Percentiles rank a stretch among this genome's conserved stretches.
These are phyloP conservation scores for Myzus persicae DNA, from an alignment of 1,140 invertebrate genomes.

Conservation along the genomic window DNA sequence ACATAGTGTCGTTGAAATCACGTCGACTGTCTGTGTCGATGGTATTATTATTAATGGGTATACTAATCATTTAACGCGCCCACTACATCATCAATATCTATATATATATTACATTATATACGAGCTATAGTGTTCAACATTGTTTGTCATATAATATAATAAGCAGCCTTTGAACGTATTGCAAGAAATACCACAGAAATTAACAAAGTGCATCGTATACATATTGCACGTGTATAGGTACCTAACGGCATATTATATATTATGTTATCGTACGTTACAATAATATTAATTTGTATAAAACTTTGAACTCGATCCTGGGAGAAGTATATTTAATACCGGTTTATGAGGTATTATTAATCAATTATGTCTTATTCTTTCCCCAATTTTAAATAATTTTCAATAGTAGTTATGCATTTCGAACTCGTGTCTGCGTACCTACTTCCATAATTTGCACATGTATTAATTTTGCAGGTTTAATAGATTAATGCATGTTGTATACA, in stretches of 20 bases:
- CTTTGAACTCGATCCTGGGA: not conserved
- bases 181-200: not conserved
- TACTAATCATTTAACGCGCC: not conserved
- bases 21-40: not conserved
- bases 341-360: too few relatives aligned
- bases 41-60: constrained; percentile 17
- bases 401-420: not conserved
- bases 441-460: too few relatives aligned
- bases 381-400: too few relatives aligned
- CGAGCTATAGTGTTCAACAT: not conserved
- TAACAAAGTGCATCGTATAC: too few relatives aligned
- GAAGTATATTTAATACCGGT: not conserved
- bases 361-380: too few relatives aligned
- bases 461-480: not conserved
- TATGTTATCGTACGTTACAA: too few relatives aligned
- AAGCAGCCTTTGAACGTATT: not conserved
- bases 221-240: too few relatives aligned
- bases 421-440: not conserved
- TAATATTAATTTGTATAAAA: not conserved
- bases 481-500: not conserved
- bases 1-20: constrained; percentile 4
- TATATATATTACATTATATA: not conserved
- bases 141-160: not conserved
- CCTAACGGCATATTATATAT: too few relatives aligned
- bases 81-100: not conserved